A percentile compares a stretch with the other conserved stretches of the same genome.
phyloP scores from a whole-genome alignment of 2,888 invertebrate genomes.

The Coenonympha glycerion region DNA sequence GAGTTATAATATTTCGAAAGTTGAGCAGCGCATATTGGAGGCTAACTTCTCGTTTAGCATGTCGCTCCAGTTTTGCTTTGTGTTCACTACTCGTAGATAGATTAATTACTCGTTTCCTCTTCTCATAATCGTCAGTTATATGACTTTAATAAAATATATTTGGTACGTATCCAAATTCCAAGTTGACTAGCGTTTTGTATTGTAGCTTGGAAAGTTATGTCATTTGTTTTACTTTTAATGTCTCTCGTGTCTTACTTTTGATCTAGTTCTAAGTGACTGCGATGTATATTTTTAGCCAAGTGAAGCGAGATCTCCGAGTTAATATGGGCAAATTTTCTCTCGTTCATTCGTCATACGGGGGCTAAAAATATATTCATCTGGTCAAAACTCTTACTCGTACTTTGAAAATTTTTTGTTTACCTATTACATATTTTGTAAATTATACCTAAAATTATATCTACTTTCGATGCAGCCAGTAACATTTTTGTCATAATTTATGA shows the following conservation, averaged over 20 bases:
- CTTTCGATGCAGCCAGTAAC: not conserved
- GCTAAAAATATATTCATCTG: too few relatives aligned
- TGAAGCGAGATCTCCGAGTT: too few relatives aligned
- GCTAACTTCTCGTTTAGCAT: slow-evolving; percentile 46
- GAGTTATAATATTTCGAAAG: slow-evolving; percentile 7
- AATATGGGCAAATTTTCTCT: too few relatives aligned
- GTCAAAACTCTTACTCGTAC: too few relatives aligned
- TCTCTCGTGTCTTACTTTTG: not conserved
- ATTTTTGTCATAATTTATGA: too few relatives aligned
- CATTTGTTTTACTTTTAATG: slow-evolving; percentile 16
- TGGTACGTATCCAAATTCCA: slow-evolving; percentile 51
- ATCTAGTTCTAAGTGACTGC: not conserved
- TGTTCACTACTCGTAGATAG: slow-evolving; percentile 39
- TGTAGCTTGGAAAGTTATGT: not conserved
- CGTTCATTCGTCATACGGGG: too few relatives aligned
- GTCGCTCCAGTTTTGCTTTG: slow-evolving; percentile 44
- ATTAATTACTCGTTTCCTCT: slow-evolving; percentile 49
- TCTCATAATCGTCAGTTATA: slow-evolving; percentile 45
- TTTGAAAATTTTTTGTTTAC: too few relatives aligned
- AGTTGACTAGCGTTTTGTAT: slow-evolving; percentile 27
- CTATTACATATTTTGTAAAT: too few relatives aligned
- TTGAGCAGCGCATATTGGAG: slow-evolving; percentile 10
- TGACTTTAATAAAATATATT: slow-evolving; percentile 46
- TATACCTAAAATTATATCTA: not conserved
- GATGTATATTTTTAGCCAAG: not conserved